Conservation (phyloP, 2,797 vertebrate genomes). For the Cuculus canorus region DNA sequence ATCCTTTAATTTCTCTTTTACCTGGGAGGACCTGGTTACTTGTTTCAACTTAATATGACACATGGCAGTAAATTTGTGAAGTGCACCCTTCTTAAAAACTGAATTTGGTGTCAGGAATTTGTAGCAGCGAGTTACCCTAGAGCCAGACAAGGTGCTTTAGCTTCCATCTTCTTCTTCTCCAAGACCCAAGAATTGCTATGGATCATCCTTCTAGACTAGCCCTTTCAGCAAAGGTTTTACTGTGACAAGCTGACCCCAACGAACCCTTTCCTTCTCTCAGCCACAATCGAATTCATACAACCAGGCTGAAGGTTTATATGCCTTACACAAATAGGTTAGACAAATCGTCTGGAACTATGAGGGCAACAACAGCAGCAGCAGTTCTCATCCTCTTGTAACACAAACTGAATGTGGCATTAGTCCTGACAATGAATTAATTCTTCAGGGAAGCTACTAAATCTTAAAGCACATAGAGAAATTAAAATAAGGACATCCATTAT, state of each 20-base stretch:
- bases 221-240: background rate
- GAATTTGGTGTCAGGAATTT: too few species aligned
- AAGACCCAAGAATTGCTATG: background rate
- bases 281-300: background rate
- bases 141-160: background rate
- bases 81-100: too few species aligned
- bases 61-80: background rate
- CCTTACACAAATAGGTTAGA: background rate
- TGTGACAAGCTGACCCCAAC: background rate
- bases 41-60: background rate
- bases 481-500: background rate
- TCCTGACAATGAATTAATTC: background rate
- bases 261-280: background rate
- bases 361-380: background rate
- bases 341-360: background rate
- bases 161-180: background rate
- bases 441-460: background rate
- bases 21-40: background rate
- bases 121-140: background rate
- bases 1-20: background rate
- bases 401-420: background rate
- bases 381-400: background rate
- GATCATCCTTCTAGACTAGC: accelerated
- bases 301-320: background rate
- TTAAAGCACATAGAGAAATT: background rate